These are phyloP conservation scores for Jordanella pulchra DNA, from an alignment of 2,797 vertebrate genomes.

Conservation along the genomic window DNA sequence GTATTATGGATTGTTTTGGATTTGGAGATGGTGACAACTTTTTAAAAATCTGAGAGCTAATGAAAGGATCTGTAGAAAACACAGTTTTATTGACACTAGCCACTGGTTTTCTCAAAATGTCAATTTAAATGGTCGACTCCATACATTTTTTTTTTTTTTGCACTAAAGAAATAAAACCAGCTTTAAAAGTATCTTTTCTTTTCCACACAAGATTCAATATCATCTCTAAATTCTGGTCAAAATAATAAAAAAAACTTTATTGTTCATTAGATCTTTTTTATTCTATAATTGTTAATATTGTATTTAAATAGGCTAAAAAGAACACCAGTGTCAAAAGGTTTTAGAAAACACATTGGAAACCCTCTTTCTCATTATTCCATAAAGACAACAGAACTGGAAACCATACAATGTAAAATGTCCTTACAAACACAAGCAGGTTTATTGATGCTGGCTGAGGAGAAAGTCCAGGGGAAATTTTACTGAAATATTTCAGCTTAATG, in stretches of 20 bases:
- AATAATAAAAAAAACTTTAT: too few species aligned
- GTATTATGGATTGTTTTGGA: not conserved
- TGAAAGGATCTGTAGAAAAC: not conserved
- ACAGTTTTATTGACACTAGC: not conserved
- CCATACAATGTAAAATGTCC: not conserved
- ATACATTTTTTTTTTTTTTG: not conserved
- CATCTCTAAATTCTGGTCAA: too few species aligned
- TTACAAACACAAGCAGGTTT: not conserved
- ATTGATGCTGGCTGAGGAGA: not conserved
- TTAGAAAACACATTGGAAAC: not conserved
- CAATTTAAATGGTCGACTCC: not conserved
- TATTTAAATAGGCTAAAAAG: not conserved
- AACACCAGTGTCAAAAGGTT: not conserved
- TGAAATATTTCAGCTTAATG: not conserved
- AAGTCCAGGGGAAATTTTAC: not conserved
- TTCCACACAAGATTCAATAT: too few species aligned
- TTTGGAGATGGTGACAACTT: not conserved
- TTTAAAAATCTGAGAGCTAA: not conserved
- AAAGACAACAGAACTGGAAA: not conserved
- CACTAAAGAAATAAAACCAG: not conserved
- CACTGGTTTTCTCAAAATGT: not conserved
- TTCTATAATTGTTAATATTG: not conserved
- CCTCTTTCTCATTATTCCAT: not conserved
- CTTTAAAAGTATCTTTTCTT: too few species aligned
- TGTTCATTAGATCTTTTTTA: too few species aligned